Evolutionary conservation across 2,113 vertebrate genomes (phyloP).

Genomic region (Numenius arquata): DNA sequence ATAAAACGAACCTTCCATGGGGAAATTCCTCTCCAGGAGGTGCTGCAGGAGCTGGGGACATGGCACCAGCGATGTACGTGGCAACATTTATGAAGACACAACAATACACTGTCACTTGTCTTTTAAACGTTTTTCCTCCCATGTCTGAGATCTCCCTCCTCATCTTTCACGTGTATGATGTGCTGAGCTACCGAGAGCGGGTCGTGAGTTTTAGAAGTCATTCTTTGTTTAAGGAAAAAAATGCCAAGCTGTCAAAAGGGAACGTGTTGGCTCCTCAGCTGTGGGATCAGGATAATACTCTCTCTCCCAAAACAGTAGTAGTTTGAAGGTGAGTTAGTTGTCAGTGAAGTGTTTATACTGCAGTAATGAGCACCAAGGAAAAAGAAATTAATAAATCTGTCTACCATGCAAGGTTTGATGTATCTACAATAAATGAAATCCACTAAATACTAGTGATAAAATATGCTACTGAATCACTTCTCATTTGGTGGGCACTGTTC

Average conservation of each 20-base stretch:
- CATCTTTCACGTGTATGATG: not conserved
- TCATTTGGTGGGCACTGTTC: not conserved
- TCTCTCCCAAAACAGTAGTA: not conserved
- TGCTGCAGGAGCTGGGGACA: not conserved
- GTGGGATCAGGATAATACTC: not conserved
- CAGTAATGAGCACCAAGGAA: not conserved
- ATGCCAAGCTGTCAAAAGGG: not conserved
- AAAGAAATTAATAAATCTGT: not conserved
- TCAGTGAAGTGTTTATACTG: not conserved
- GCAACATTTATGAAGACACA: not conserved
- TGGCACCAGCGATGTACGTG: too few relatives aligned
- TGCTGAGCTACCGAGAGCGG: not conserved
- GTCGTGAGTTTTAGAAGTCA: not conserved
- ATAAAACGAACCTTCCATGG: not conserved
- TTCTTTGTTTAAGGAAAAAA: not conserved
- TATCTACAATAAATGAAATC: not conserved
- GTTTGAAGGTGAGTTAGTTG: not conserved
- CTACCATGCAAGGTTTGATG: not conserved
- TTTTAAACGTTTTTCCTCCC: not conserved
- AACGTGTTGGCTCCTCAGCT: not conserved
- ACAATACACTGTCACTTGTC: not conserved
- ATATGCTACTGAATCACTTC: not conserved
- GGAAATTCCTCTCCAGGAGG: not conserved
- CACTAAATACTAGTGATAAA: not conserved
- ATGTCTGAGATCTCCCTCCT: not conserved